These are phyloP conservation scores for Drosophila meridionalis DNA, from an alignment of 2,888 invertebrate genomes.

Conservation along the genomic window DNA sequence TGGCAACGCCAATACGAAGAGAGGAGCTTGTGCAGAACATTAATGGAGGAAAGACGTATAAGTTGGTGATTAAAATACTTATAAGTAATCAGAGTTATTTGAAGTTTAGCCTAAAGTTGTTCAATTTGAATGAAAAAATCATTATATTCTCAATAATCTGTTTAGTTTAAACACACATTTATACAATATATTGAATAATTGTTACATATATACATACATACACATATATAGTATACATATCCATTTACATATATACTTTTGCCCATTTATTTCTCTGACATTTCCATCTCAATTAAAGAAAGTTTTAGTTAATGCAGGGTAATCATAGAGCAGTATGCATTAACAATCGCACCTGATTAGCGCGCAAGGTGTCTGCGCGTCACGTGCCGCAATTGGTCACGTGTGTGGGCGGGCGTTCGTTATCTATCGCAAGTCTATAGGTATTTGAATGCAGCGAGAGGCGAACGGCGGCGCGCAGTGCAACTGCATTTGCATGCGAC, in stretches of 20 bases:
- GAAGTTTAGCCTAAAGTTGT: too few relatives aligned
- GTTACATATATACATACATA: too few relatives aligned
- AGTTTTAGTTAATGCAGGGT: not conserved
- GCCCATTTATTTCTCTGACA: not conserved
- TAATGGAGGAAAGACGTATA: too few relatives aligned
- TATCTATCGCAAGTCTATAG: not conserved
- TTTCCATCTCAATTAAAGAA: not conserved
- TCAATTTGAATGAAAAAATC: too few relatives aligned
- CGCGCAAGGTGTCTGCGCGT: not conserved
- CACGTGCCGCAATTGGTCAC: slow-evolving; percentile 24
- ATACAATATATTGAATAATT: too few relatives aligned
- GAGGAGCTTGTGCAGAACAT: too few relatives aligned
- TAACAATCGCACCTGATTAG: not conserved
- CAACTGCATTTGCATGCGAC: slow-evolving; percentile 53
- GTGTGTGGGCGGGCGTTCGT: slow-evolving; percentile 10
- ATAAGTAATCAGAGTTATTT: too few relatives aligned
- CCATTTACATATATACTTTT: not conserved
- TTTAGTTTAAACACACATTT: too few relatives aligned
- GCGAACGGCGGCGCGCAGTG: not conserved
- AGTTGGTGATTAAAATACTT: too few relatives aligned
- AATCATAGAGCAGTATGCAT: not conserved
- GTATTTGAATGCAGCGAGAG: not conserved
- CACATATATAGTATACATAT: not conserved
- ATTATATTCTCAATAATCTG: too few relatives aligned
- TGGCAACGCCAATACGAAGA: too few relatives aligned